phyloP scores from a whole-genome alignment of 37 sponge, comb jelly and placozoan species.

The Eunapius fragilis region DNA sequence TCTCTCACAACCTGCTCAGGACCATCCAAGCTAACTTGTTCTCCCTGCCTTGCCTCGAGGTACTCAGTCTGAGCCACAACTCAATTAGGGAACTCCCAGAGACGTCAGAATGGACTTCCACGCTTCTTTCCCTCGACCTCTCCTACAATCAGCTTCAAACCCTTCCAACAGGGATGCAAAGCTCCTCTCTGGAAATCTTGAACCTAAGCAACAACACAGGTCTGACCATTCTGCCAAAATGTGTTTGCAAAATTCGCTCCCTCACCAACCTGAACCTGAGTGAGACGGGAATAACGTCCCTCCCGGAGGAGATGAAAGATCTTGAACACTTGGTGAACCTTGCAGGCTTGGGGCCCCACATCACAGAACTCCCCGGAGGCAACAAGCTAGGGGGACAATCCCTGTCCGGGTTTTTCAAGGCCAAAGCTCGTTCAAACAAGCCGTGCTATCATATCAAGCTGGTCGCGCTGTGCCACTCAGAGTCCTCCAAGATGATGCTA shows the following conservation, averaged over 20 bases:
- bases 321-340: constrained; percentile 62
- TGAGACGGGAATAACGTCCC: constrained; percentile 41
- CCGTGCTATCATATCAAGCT: constrained; percentile 62
- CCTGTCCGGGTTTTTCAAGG: constrained; percentile 43
- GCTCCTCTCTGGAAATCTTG: constrained; percentile 62
- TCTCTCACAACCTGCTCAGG: constrained; percentile 66
- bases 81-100: constrained; percentile 56
- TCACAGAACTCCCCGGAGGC: constrained; percentile 49
- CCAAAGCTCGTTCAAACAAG: constrained; percentile 60
- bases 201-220: constrained; percentile 56
- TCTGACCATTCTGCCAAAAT: constrained; percentile 60
- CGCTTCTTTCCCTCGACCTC: constrained; percentile 63
- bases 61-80: constrained; percentile 64
- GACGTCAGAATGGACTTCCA: constrained; percentile 48
- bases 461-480: constrained; percentile 63
- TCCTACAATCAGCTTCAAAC: constrained; percentile 52
- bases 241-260: constrained; percentile 60
- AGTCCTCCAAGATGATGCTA: constrained; percentile 44
- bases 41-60: constrained; percentile 72
- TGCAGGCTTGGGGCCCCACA: constrained; percentile 43
- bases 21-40: constrained; percentile 50
- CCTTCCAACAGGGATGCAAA: constrained; percentile 67
- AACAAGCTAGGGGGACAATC: constrained; percentile 21
- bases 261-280: constrained; percentile 75
- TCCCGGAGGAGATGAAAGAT: constrained; percentile 74